A percentile compares a stretch with the other conserved stretches of the same genome.
phyloP scores from a whole-genome alignment of 2,113 vertebrate genomes.

The Syngnathus floridae region DNA sequence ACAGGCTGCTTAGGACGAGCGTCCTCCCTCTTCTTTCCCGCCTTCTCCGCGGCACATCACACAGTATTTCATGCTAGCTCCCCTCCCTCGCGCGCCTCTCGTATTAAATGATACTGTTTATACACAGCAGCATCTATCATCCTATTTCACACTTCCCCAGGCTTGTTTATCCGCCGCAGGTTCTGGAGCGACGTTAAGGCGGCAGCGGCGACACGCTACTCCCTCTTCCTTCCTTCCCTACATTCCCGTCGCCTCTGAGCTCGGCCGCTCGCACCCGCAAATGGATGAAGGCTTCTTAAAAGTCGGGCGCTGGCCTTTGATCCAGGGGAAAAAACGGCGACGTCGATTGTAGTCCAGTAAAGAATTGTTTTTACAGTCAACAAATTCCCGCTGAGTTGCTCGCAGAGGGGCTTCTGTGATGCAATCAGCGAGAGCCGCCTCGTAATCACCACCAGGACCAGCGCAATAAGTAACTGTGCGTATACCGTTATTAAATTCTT shows the following conservation, averaged over 20 bases:
- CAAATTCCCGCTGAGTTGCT: conserved; percentile 15
- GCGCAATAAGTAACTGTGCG: conserved; percentile 30
- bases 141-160: conserved; percentile 65
- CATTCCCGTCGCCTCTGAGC: conserved; percentile 34
- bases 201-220: conserved; percentile 17
- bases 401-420: conserved; percentile 41
- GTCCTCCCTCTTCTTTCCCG: conserved; percentile 15
- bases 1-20: conserved; percentile 38
- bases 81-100: conserved; percentile 42
- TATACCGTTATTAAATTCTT: conserved; percentile 4
- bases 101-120: conserved; percentile 66
- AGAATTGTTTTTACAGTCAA: conserved; percentile 39
- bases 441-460: conserved; percentile 24
- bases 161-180: conserved; percentile 65
- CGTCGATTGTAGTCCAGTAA: conserved; percentile 53
- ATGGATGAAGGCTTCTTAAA: conserved; percentile 57
- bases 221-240: conserved; percentile 40
- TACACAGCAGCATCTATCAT: conserved; percentile 67
- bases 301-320: conserved; percentile 52
- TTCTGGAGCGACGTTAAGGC: conserved; percentile 62
- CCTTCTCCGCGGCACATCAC: conserved; percentile 40
- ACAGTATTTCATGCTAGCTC: conserved; percentile 49
- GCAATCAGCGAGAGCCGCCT: conserved; percentile 31
- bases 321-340: conserved; percentile 50
- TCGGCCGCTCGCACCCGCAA: conserved; percentile 49